Evolutionary conservation across 2,888 invertebrate species (phyloP), one percentile per base, ranked within the genome.

Genomic region (Gnatocerus cornutus): DNA sequence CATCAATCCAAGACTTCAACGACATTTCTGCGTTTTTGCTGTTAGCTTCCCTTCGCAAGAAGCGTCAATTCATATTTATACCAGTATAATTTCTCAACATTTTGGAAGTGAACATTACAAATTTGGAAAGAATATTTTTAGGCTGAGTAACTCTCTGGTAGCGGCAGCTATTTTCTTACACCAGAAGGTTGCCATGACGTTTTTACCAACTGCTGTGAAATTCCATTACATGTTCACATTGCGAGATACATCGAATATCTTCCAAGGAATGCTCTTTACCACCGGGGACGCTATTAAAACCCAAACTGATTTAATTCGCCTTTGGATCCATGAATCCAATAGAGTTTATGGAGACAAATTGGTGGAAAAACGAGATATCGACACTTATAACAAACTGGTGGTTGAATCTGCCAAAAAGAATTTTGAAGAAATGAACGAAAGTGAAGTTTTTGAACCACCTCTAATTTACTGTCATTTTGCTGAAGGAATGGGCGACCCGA

Each of bases 211-310:
- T 0, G 97, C 97, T 14, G 88, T 95, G 75, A 98, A 97, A 85
- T 98, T 98, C 83, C 98, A 98, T 84, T 98, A 98, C 80, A 89
- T 93, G 69, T 98, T 97, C 85, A 98, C 97, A 83, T 86, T 98
- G 61, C 87, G 98, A 67, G 98, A 98, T 84, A 87, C 98, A 64
- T 94, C 97, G 0, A 98, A 97, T 82, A 93, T 98, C 74, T 98
- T 97, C 84, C 96, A 97, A 89, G 97, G 97, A 1, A 89, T 97
- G 72, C 85, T 98, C 29, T 97, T 95, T 84, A 90, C 95, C 12
- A 92, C 89, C 59, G 91, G 91, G 4, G 71, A 91, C 91, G 82
- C 82, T 3, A 88, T 94, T 53, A 91, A 92, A 67, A 88, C 86
- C 61, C 87, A 89, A 0, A 89, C 91, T 39, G 92, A 92, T 67